phyloP scores from a whole-genome alignment of 2,888 invertebrate species.

The Mycalesis mineus region DNA sequence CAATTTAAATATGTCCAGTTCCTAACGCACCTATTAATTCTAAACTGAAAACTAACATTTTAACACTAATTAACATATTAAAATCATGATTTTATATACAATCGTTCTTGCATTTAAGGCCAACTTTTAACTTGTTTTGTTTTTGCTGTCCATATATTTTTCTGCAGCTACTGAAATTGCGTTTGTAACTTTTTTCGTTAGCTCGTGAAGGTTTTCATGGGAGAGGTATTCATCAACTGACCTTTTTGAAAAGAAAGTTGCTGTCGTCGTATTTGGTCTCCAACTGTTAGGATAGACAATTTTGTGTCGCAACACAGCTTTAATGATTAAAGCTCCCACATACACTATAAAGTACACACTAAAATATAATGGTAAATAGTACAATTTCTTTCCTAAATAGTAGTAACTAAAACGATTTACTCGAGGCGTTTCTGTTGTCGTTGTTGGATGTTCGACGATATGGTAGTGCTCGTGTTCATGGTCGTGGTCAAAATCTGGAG shows the following conservation, averaged over 20 bases:
- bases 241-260: conserved; percentile 63
- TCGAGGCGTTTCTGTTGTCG: conserved; percentile 75
- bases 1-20: conserved; percentile 67
- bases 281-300: conserved; percentile 80
- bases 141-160: conserved; percentile 49
- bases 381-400: conserved; percentile 84
- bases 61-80: conserved; percentile 1
- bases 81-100: conserved; percentile 13
- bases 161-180: conserved; percentile 63
- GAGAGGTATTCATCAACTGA: conserved; percentile 68
- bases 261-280: conserved; percentile 61
- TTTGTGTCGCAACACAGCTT: conserved; percentile 85
- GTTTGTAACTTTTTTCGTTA: conserved; percentile 66
- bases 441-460: conserved; percentile 55
- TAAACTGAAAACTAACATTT: conserved; percentile 2
- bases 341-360: conserved; percentile 85
- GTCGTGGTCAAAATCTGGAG: conserved; percentile 63
- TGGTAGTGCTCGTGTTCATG: conserved; percentile 55
- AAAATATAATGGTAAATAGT: conserved; percentile 86
- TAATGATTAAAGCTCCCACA: conserved; percentile 83
- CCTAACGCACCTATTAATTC: conserved; percentile 46
- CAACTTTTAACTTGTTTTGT: conserved; percentile 25
- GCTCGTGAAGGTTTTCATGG: conserved; percentile 68
- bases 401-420: conserved; percentile 85
- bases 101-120: neutral